These are phyloP conservation scores for Chascanopsetta lugubris DNA, from an alignment of 2,113 vertebrate species.

Conservation along the genomic window DNA sequence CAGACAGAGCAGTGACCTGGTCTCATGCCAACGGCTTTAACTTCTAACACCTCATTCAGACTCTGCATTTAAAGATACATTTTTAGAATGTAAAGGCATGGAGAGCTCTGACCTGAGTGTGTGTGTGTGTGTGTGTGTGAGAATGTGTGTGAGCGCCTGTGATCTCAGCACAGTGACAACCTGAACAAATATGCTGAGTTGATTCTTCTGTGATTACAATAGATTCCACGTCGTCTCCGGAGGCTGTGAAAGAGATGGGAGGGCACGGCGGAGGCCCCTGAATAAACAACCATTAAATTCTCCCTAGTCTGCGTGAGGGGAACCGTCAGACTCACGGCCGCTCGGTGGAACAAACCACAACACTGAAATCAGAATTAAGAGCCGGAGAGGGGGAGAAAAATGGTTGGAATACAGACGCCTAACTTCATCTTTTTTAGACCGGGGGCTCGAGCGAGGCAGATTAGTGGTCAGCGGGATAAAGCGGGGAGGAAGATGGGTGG, in stretches of 20 bases:
- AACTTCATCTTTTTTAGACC: constrained; percentile 58
- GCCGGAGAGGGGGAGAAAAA: constrained; percentile 5
- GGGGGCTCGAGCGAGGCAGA: constrained; percentile 51
- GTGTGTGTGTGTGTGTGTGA: constrained; percentile 69
- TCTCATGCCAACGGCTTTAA: constrained; percentile 13
- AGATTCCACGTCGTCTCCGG: constrained; percentile 80
- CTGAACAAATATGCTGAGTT: constrained; percentile 82
- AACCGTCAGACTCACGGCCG: constrained; percentile 27
- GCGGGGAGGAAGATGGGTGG: constrained; percentile 49
- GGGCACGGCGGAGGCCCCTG: constrained; percentile 78
- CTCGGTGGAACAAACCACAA: constrained; percentile 52
- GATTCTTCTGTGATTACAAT: constrained; percentile 83
- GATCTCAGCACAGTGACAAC: constrained; percentile 75
- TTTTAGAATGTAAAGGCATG: too few species aligned
- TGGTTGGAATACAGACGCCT: constrained; percentile 29
- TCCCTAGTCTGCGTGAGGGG: constrained; percentile 59
- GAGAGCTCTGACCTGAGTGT: constrained; percentile 11
- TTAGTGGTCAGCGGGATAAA: constrained; percentile 51
- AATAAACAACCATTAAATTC: constrained; percentile 84
- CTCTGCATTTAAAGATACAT: not conserved
- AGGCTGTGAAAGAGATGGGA: constrained; percentile 76
- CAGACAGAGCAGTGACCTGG: constrained; percentile 10
- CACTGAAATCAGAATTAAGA: constrained; percentile 39
- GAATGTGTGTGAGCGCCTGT: constrained; percentile 60
- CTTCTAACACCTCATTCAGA: constrained; percentile 1